A percentile compares a stretch with the other conserved stretches of the same genome.
Evolutionary conservation across 1,140 invertebrate species (phyloP).

Genomic region (Diorhabda sublineata): DNA sequence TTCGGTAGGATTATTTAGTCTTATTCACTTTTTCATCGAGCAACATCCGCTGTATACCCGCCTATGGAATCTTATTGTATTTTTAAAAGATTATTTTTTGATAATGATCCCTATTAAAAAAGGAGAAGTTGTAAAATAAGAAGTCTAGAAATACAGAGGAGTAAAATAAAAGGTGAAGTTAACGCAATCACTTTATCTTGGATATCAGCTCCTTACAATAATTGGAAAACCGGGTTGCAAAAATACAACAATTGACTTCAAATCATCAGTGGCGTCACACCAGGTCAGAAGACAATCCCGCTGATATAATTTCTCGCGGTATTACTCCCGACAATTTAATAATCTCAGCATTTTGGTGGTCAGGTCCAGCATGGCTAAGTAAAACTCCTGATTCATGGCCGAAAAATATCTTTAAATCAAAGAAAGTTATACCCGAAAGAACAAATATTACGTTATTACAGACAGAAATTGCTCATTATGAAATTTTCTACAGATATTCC

Average conservation of each 20-base stretch:
- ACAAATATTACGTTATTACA: background rate
- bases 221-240: slow-evolving; percentile 40
- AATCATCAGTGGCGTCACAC: slow-evolving; percentile 47
- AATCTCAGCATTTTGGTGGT: slow-evolving; percentile 12
- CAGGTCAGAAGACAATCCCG: slow-evolving; percentile 41
- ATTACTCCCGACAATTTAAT: slow-evolving; percentile 8
- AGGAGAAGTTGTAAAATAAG: too few species aligned
- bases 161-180: too few species aligned
- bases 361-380: slow-evolving; percentile 21
- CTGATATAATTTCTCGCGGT: slow-evolving; percentile 40
- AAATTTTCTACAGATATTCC: slow-evolving; percentile 11
- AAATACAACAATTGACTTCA: slow-evolving; percentile 38
- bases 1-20: too few species aligned
- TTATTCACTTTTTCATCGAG: too few species aligned
- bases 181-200: too few species aligned
- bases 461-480: background rate
- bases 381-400: background rate
- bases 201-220: background rate
- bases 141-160: too few species aligned
- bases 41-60: too few species aligned
- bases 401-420: background rate
- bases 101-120: too few species aligned
- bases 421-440: background rate
- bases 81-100: too few species aligned
- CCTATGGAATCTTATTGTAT: too few species aligned